Percentiles rank a stretch among this genome's conserved stretches.
Evolutionary conservation across 2,797 vertebrate species (phyloP).

Genomic region (Lagocephalus sceleratus): DNA sequence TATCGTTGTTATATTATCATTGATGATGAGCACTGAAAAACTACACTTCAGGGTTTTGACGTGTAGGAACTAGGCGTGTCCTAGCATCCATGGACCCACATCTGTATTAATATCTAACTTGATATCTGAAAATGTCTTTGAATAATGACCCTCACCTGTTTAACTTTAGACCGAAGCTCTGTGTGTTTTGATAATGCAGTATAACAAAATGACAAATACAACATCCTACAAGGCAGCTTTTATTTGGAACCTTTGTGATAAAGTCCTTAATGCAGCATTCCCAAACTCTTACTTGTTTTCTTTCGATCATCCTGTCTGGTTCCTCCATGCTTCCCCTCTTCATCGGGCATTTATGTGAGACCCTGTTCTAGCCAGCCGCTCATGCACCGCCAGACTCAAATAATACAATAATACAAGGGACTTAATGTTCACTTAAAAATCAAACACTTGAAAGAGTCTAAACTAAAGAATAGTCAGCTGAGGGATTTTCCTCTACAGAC

Average conservation of each 20-base stretch:
- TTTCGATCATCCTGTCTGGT: constrained; percentile 28
- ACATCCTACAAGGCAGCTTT: background rate
- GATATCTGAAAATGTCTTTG: no score
- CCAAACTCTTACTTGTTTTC: no score
- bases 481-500: constrained; percentile 30
- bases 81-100: no score
- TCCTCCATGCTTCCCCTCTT: constrained; percentile 28
- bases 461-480: constrained; percentile 36
- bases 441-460: constrained; percentile 21
- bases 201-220: background rate
- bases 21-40: no score
- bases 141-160: no score
- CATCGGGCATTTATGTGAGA: constrained; percentile 57
- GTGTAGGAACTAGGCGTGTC: no score
- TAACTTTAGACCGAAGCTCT: no score
- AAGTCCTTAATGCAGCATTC: background rate
- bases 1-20: no score
- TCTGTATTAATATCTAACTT: no score
- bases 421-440: constrained; percentile 46
- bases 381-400: constrained; percentile 57
- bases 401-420: constrained; percentile 34
- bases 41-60: no score
- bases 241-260: background rate
- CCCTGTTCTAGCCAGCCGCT: constrained; percentile 44
- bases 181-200: background rate